phyloP scores from a whole-genome alignment of 2,797 vertebrate genomes.

The Phrynocephalus forsythii region DNA sequence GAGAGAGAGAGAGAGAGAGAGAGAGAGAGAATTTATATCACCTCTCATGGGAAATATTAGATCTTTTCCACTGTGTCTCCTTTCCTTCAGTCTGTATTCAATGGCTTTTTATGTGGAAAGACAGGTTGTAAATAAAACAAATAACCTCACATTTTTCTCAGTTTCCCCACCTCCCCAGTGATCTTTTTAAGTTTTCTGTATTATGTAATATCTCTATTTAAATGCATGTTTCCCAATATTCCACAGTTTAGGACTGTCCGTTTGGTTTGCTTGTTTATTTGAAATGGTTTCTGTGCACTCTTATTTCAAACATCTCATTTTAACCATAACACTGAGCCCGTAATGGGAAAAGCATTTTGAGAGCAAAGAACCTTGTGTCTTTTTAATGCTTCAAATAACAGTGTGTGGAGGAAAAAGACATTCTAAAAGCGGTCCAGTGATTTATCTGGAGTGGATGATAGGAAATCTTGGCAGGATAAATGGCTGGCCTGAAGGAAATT shows the following conservation, averaged over 20 bases:
- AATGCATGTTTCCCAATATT: background rate
- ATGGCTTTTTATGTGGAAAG: too few species aligned
- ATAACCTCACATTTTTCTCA: background rate
- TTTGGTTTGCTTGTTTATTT: background rate
- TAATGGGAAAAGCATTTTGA: background rate
- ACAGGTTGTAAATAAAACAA: too few species aligned
- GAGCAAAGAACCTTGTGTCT: background rate
- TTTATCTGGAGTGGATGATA: background rate
- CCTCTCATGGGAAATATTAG: too few species aligned
- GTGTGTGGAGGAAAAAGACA: slow-evolving; percentile 4
- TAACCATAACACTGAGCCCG: background rate
- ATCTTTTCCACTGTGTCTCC: too few species aligned
- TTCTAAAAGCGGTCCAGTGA: slow-evolving; percentile 30
- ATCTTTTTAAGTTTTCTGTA: background rate
- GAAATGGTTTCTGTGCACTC: background rate
- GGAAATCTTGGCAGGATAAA: slow-evolving; percentile 38
- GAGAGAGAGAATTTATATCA: too few species aligned
- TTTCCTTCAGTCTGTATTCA: too few species aligned
- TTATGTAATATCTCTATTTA: background rate
- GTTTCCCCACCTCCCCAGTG: background rate
- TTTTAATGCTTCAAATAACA: slow-evolving; percentile 39
- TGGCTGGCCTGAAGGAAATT: slow-evolving; percentile 33
- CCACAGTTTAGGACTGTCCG: background rate
- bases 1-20: too few species aligned
- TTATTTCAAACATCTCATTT: slow-evolving; percentile 9